Evolutionary conservation across 2,113 vertebrate genomes (phyloP).

Genomic region (Anseranas semipalmata): DNA sequence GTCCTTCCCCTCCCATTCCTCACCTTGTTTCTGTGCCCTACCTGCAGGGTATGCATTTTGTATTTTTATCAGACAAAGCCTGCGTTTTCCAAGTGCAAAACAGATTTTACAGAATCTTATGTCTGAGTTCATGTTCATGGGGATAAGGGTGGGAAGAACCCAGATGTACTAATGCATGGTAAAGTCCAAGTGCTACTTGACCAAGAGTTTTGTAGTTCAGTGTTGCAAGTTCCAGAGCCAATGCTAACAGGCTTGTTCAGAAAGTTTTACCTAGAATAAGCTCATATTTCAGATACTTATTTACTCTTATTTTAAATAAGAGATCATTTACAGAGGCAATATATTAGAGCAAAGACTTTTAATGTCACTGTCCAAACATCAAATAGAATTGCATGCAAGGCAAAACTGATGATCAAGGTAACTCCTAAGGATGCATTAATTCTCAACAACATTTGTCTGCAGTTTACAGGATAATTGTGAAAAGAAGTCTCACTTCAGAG

Average conservation of each 20-base stretch:
- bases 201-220: background rate
- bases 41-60: background rate
- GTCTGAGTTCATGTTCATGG: background rate
- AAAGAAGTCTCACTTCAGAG: background rate
- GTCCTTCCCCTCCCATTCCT: background rate
- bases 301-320: background rate
- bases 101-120: background rate
- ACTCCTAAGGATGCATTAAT: background rate
- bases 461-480: background rate
- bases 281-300: background rate
- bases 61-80: background rate
- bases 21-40: background rate
- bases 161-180: fast-evolving
- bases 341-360: background rate
- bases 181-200: background rate
- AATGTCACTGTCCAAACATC: background rate
- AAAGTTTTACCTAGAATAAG: background rate
- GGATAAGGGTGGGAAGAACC: background rate
- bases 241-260: background rate
- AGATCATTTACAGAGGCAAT: background rate
- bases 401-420: background rate
- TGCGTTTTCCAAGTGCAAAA: background rate
- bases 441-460: background rate
- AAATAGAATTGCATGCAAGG: background rate
- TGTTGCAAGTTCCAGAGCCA: background rate